Conservation (phyloP, 2,888 invertebrate species). For the Pollenia labialis region DNA sequence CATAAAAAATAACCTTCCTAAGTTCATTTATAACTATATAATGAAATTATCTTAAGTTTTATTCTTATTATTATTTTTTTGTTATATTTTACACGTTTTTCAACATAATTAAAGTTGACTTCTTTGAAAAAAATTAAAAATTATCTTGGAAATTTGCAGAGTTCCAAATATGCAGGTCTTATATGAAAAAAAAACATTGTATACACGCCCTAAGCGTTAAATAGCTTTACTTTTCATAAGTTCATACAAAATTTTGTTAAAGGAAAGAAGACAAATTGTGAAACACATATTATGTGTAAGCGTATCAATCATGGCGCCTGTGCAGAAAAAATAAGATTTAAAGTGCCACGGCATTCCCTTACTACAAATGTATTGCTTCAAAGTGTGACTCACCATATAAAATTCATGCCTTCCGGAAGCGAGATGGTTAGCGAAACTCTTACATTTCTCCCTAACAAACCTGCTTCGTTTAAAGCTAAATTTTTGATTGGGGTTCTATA, state of each 20-base stretch:
- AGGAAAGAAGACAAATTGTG: background rate
- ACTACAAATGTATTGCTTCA: too few relatives aligned
- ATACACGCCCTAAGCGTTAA: background rate
- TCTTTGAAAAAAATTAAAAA: background rate
- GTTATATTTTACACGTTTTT: background rate
- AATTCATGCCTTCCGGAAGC: too few relatives aligned
- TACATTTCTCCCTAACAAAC: too few relatives aligned
- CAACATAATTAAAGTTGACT: background rate
- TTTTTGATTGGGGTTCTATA: too few relatives aligned
- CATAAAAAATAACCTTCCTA: background rate
- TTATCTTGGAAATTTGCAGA: background rate
- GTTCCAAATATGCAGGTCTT: background rate
- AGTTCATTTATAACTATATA: constrained; percentile 16
- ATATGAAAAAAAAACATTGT: background rate
- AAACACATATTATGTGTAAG: background rate
- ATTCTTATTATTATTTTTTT: background rate
- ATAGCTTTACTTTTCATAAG: background rate
- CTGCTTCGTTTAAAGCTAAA: too few relatives aligned
- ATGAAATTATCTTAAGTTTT: background rate
- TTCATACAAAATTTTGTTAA: too few relatives aligned
- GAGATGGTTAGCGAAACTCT: too few relatives aligned
- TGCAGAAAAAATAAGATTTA: background rate
- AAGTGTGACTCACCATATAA: too few relatives aligned
- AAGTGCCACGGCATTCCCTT: too few relatives aligned
- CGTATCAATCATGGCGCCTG: background rate